Evolutionary conservation across 2,888 invertebrate species (phyloP).

Genomic region (Diarsia mendica): DNA sequence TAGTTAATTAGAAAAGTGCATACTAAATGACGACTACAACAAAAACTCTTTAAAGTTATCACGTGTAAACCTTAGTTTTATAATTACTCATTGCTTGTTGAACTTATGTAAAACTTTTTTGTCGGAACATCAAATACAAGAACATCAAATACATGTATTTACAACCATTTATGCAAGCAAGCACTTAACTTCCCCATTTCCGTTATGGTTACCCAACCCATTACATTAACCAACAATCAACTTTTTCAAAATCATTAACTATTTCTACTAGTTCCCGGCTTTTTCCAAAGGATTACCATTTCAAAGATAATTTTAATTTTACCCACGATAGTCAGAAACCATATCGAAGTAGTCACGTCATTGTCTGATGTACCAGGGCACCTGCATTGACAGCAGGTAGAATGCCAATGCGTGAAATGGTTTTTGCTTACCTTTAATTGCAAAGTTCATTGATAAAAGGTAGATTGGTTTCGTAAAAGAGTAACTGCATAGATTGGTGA

Average conservation of each 20-base stretch:
- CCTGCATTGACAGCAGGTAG: conserved; percentile 38
- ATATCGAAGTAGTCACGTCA: conserved; percentile 16
- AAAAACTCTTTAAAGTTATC: neutral
- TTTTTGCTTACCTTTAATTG: conserved; percentile 37
- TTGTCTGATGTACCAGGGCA: conserved; percentile 25
- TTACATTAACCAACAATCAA: conserved; percentile 2
- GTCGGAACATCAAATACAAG: neutral
- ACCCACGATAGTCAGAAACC: conserved; percentile 8
- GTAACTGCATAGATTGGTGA: conserved; percentile 10
- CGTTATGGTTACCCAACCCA: neutral
- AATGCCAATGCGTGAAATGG: conserved; percentile 12
- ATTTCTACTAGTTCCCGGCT: neutral
- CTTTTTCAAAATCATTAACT: conserved; percentile 20
- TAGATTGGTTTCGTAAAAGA: conserved; percentile 30
- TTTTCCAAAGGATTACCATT: conserved; percentile 10
- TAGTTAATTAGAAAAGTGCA: neutral
- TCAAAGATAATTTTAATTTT: conserved; percentile 28
- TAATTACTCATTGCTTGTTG: neutral
- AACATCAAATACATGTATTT: neutral
- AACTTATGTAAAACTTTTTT: neutral
- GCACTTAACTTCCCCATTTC: conserved; percentile 5
- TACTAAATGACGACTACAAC: neutral
- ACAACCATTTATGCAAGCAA: conserved; percentile 2
- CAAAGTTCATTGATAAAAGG: conserved; percentile 37
- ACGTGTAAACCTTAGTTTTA: neutral